These are phyloP conservation scores for Drosophila emarginata DNA, from an alignment of 2,888 invertebrate species.

Conservation along the genomic window DNA sequence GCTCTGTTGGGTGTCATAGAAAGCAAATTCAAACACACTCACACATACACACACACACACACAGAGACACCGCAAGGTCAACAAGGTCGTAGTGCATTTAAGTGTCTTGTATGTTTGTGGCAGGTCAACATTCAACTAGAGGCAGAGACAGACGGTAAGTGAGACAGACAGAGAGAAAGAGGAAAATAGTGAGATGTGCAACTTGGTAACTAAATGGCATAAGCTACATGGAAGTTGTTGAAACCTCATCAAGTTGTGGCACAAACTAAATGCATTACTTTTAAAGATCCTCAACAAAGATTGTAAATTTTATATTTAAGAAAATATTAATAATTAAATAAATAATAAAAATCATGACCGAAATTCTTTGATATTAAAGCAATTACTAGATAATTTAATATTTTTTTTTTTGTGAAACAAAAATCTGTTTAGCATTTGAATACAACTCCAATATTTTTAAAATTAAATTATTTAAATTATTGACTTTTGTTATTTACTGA, in stretches of 20 bases:
- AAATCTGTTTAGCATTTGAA: no score
- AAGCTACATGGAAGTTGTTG: not conserved
- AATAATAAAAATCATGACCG: no score
- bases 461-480: no score
- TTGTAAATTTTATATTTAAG: not conserved
- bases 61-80: conserved; percentile 55
- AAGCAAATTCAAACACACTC: conserved; percentile 5
- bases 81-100: conserved; percentile 55
- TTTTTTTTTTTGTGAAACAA: no score
- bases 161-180: not conserved
- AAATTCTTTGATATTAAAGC: no score
- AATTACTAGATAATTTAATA: no score
- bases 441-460: no score
- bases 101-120: conserved; percentile 48
- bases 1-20: conserved; percentile 4
- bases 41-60: conserved; percentile 14
- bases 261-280: not conserved
- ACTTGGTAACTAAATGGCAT: not conserved
- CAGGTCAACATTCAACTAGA: conserved; percentile 17
- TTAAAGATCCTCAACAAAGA: not conserved
- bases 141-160: not conserved
- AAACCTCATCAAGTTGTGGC: not conserved
- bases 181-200: not conserved
- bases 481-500: no score
- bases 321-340: no score